phyloP scores from a whole-genome alignment of 2,888 invertebrate species.

The Philonicus albiceps region DNA sequence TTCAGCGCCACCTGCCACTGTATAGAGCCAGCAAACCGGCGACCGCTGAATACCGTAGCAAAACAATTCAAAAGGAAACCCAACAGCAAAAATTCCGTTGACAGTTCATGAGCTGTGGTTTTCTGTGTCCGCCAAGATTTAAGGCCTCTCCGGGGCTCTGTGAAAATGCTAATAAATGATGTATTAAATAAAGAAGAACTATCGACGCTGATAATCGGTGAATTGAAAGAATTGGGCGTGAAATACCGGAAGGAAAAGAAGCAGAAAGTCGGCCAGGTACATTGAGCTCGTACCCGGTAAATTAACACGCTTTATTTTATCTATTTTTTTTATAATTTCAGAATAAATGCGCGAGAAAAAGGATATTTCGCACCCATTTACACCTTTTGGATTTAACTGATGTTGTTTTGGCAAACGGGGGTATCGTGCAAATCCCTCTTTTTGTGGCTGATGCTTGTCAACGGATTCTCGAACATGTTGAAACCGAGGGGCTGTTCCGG shows the following conservation, averaged over 20 bases:
- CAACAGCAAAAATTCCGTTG: not conserved
- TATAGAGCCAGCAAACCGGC: not conserved
- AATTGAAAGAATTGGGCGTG: slow-evolving; percentile 74
- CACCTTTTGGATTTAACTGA: slow-evolving; percentile 66
- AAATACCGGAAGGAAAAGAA: slow-evolving; percentile 77
- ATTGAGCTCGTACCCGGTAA: not conserved
- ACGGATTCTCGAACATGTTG: slow-evolving; percentile 72
- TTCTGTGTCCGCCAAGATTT: not conserved
- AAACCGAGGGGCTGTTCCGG: slow-evolving; percentile 85
- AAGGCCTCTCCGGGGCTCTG: not conserved
- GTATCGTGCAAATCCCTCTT: slow-evolving; percentile 74
- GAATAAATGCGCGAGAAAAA: slow-evolving; percentile 54
- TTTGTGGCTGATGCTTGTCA: slow-evolving; percentile 77
- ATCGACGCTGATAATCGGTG: slow-evolving; percentile 68
- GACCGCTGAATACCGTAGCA: not conserved
- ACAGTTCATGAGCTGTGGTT: not conserved
- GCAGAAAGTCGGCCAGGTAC: slow-evolving; percentile 66
- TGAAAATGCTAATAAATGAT: slow-evolving; percentile 67
- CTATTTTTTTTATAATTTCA: slow-evolving; percentile 9
- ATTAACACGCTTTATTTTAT: not conserved
- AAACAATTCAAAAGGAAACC: not conserved
- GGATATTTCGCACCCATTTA: slow-evolving; percentile 67
- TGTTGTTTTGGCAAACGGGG: slow-evolving; percentile 72
- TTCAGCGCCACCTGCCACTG: not conserved
- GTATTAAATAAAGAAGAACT: slow-evolving; percentile 67